Evolutionary conservation across 2,888 invertebrate species (phyloP).

Genomic region (Erebia ligea): DNA sequence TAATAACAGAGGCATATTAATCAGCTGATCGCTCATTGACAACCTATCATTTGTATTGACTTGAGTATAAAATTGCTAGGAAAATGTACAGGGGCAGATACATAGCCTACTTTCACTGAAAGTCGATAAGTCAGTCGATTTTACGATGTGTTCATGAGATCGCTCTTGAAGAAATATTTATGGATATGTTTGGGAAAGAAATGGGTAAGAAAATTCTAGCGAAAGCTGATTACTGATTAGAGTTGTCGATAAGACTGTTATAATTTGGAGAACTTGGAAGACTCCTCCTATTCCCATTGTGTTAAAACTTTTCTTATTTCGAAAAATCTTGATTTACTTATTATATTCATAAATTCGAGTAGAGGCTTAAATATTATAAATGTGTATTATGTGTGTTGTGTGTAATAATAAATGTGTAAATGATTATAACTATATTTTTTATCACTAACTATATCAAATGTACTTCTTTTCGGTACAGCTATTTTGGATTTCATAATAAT

Average conservation of each 20-base stretch:
- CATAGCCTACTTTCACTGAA: slow-evolving; percentile 44
- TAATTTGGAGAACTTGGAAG: not conserved
- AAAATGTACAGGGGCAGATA: slow-evolving; percentile 41
- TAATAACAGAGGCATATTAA: slow-evolving; percentile 32
- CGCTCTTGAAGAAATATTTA: slow-evolving; percentile 14
- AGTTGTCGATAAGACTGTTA: slow-evolving; percentile 5
- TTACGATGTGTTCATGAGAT: slow-evolving; percentile 28
- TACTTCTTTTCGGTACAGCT: no score
- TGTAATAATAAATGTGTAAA: no score
- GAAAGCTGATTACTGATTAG: not conserved
- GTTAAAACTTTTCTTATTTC: not conserved
- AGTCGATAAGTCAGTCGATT: slow-evolving; percentile 39
- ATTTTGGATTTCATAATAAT: no score
- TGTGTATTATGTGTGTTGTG: no score
- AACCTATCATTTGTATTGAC: slow-evolving; percentile 40
- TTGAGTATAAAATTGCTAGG: slow-evolving; percentile 39
- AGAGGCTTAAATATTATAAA: no score
- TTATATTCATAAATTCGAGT: no score
- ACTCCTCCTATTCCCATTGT: not conserved
- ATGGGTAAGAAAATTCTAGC: not conserved
- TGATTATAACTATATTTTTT: no score
- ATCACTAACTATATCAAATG: no score
- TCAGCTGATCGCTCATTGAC: slow-evolving; percentile 28
- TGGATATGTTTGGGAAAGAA: slow-evolving; percentile 8
- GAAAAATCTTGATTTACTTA: no score